phyloP scores from a whole-genome alignment of 1,140 invertebrate species.

The Chelonus insularis region DNA sequence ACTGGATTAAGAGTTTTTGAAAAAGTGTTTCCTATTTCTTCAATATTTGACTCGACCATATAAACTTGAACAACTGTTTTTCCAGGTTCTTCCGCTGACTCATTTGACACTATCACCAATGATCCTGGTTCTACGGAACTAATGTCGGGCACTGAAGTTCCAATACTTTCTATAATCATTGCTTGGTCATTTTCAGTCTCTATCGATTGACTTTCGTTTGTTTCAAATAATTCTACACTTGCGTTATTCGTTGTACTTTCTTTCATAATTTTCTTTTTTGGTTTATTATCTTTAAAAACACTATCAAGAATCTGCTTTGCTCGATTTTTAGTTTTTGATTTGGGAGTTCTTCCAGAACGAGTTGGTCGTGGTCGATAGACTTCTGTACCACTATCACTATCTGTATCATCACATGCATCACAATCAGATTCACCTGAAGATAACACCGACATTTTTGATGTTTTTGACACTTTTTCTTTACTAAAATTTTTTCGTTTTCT shows the following conservation, averaged over 20 bases:
- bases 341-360: constrained; percentile 49
- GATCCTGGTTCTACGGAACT: constrained; percentile 52
- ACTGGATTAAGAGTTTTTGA: constrained; percentile 36
- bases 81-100: constrained; percentile 48
- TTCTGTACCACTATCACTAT: constrained; percentile 42
- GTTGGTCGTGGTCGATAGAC: constrained; percentile 49
- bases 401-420: constrained; percentile 17
- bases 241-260: background rate
- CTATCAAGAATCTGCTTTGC: constrained; percentile 42
- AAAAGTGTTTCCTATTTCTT: constrained; percentile 21
- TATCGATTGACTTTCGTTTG: too few relatives aligned
- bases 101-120: constrained; percentile 52
- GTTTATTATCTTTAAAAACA: background rate
- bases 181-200: background rate
- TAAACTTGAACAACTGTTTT: constrained; percentile 54
- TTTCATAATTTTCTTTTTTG: too few relatives aligned
- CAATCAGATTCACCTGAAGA: background rate
- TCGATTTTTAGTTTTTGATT: constrained; percentile 40
- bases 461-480: background rate
- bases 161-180: constrained; percentile 20
- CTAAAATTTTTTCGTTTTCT: constrained; percentile 22
- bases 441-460: background rate
- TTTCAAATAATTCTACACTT: background rate
- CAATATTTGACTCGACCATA: constrained; percentile 49
- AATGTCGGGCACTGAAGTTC: constrained; percentile 41